Evolutionary conservation across 2,113 vertebrate genomes (phyloP).

Genomic region (Columbina picui): DNA sequence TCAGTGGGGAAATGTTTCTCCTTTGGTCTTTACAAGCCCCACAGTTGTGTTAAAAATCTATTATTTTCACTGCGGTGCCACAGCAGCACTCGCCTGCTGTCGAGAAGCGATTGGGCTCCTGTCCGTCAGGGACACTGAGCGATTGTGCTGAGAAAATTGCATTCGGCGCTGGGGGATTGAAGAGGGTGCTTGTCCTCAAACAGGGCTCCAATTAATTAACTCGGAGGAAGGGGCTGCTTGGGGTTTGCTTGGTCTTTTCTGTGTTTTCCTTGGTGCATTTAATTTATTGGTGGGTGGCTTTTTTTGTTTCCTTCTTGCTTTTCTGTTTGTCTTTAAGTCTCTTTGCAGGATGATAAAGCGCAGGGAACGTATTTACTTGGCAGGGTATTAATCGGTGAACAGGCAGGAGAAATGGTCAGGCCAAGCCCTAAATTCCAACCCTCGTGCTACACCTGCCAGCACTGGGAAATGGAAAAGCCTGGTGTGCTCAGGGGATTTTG

Average conservation of each 20-base stretch:
- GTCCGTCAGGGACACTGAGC: slow-evolving; percentile 72
- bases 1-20: background rate
- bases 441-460: background rate
- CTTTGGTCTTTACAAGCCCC: background rate
- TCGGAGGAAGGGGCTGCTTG: slow-evolving; percentile 54
- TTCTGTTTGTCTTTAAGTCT: slow-evolving; percentile 15
- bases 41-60: slow-evolving; percentile 57
- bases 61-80: slow-evolving; percentile 32
- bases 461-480: background rate
- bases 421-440: slow-evolving; percentile 35
- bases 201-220: slow-evolving; percentile 79
- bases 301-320: slow-evolving; percentile 13
- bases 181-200: slow-evolving; percentile 70
- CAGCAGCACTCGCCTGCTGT: slow-evolving; percentile 66
- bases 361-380: background rate
- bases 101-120: slow-evolving; percentile 69
- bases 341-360: background rate
- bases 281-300: slow-evolving; percentile 43
- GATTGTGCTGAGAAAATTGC: slow-evolving; percentile 77
- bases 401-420: slow-evolving; percentile 15
- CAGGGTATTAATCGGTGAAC: slow-evolving; percentile 37
- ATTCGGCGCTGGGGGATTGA: slow-evolving; percentile 70
- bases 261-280: slow-evolving; percentile 33
- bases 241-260: background rate
- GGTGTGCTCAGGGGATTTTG: accelerated